phyloP scores from a whole-genome alignment of 2,113 vertebrate species.

The Vidua macroura region DNA sequence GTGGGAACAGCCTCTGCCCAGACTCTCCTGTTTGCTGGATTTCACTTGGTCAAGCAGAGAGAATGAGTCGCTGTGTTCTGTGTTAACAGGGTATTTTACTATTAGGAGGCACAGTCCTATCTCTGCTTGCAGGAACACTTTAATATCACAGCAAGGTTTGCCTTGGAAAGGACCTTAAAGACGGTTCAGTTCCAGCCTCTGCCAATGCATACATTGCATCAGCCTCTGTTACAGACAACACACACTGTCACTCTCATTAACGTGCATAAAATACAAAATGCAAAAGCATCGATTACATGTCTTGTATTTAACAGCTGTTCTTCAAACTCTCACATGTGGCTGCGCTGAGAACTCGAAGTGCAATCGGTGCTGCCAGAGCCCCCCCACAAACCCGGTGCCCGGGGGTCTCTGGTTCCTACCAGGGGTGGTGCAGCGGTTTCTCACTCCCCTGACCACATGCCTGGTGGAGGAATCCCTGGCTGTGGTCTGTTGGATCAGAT shows the following conservation, averaged over 20 bases:
- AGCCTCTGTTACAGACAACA: not conserved
- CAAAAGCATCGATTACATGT: not conserved
- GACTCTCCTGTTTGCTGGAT: not conserved
- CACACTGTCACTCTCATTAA: not conserved
- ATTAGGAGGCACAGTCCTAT: not conserved
- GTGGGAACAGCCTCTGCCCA: not conserved
- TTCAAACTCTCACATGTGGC: not conserved
- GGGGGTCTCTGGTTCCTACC: not conserved
- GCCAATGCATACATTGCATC: not conserved
- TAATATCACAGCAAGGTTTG: not conserved
- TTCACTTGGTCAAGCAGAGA: not conserved
- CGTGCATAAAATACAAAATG: not conserved
- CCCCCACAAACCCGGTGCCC: accelerated
- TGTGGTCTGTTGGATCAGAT: not conserved
- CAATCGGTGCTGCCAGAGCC: not conserved
- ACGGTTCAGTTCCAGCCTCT: not conserved
- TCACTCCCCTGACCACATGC: accelerated
- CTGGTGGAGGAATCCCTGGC: accelerated
- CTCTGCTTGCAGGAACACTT: not conserved
- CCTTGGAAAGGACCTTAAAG: not conserved
- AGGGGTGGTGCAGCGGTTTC: accelerated
- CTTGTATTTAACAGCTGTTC: not conserved
- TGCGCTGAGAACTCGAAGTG: accelerated
- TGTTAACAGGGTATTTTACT: not conserved
- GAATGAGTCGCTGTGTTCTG: not conserved